Conservation (phyloP, 2,888 invertebrate genomes). For the Xestia rhomboidea region DNA sequence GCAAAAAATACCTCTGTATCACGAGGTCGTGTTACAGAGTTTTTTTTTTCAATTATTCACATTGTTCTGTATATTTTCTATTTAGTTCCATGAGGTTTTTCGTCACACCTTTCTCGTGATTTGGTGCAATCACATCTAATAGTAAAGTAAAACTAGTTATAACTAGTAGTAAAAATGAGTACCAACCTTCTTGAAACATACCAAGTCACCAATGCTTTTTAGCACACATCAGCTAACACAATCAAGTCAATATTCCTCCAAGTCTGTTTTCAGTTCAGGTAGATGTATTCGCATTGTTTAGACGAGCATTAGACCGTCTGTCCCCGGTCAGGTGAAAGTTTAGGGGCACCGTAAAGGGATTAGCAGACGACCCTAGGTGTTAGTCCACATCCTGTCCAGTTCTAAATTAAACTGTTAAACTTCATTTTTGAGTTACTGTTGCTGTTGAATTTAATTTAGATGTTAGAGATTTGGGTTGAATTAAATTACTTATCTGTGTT, state of each 20-base stretch:
- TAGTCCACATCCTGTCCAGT: conserved; percentile 70
- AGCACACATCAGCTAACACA: conserved; percentile 7
- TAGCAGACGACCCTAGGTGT: conserved; percentile 76
- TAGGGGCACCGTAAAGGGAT: conserved; percentile 77
- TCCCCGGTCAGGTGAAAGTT: conserved; percentile 83
- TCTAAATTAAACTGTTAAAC: conserved; percentile 68
- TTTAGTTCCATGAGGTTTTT: neutral
- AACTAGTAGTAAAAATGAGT: neutral
- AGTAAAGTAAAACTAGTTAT: no score
- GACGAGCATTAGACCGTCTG: conserved; percentile 79
- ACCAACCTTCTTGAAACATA: neutral
- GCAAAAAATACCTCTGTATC: no score
- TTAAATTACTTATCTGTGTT: neutral
- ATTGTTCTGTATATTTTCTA: neutral
- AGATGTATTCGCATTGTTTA: conserved; percentile 72
- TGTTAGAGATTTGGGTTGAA: conserved; percentile 8
- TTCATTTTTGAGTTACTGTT: conserved; percentile 66
- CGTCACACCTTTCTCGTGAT: no score
- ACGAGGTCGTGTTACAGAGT: neutral
- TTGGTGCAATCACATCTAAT: no score
- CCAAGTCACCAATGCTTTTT: neutral
- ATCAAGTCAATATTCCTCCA: neutral
- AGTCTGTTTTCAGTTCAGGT: conserved; percentile 14
- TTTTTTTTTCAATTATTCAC: neutral
- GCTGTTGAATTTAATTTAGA: conserved; percentile 47